Base-by-base conservation (phyloP, 2,888 invertebrate species). In the Tribolium freemani region DNA sequence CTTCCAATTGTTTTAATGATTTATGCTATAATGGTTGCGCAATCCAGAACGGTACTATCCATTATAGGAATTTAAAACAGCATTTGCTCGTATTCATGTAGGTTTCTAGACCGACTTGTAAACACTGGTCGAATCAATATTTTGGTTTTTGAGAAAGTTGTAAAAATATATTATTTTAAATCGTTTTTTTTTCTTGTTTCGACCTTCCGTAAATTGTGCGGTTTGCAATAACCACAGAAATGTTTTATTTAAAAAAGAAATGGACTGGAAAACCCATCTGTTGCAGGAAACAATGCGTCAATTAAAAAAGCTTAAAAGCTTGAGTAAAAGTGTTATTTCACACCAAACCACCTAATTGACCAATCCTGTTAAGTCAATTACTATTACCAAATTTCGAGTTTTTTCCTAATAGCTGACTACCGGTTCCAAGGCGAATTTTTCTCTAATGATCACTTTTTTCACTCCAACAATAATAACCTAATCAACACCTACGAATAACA, bases 1-100 rank as follows among this genome's bases (percentile, higher is more conserved):
- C 61, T 61, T 68, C 46, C 70, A 70, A 73, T 69, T 73, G 73
- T 73, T 73, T 73, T 56, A 69, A 66, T 69, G 69, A 64, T 67
- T 73, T 66, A 70, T 66, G 60, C 30, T 66, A 16, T 57, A 20
- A 46, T 66, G 60, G 67, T 66, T 66, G 69, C 53, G 61, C 51
- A 69, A 71, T 48, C 21, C 20, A 9, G 21, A 70, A 61, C 67
- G 69, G 70, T 71, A 73, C 63, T 46, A 31, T 45, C 64, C 30
- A 70, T 70, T 56, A 54, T 21, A 61, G 48, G 50, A 71, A 73
- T 73, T 67, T 69, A 70, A 58, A 70, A 48, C 13, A 51, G 45
- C 56, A 56, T 69, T 63, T 38, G 48, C 51, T 58, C 20, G 30
- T 30, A 45, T 38, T 58, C 68, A 68, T 68, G 31, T 68, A 46